These are phyloP conservation scores for Molothrus ater DNA, from an alignment of 2,797 vertebrate species.

Conservation along the genomic window DNA sequence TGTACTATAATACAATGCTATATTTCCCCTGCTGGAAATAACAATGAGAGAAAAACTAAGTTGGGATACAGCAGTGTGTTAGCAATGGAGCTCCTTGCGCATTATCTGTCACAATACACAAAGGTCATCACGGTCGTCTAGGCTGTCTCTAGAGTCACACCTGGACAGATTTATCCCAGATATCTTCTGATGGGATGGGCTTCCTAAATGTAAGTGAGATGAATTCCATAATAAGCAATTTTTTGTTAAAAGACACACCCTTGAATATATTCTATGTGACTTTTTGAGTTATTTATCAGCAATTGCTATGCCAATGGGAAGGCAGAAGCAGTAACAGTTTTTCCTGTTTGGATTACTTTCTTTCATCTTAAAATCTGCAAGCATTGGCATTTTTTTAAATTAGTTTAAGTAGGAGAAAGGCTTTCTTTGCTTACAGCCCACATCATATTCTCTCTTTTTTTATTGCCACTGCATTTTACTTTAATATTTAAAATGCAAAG, in stretches of 20 bases:
- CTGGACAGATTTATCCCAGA: background rate
- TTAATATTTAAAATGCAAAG: background rate
- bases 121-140: background rate
- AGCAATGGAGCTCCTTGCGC: background rate
- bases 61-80: background rate
- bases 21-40: background rate
- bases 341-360: background rate
- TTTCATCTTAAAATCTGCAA: background rate
- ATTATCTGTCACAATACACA: background rate
- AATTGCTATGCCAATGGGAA: background rate
- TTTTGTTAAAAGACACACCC: background rate
- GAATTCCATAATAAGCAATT: background rate
- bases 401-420: background rate
- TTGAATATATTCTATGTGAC: background rate
- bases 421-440: conserved; percentile 11
- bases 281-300: background rate
- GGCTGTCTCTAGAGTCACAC: background rate
- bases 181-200: background rate
- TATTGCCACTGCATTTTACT: background rate
- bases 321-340: background rate
- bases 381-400: background rate
- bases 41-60: background rate
- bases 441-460: background rate
- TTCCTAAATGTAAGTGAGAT: background rate
- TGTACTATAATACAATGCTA: background rate